Base-by-base conservation (phyloP, 2,113 vertebrate species). In the Cranoglanis bouderius region DNA sequence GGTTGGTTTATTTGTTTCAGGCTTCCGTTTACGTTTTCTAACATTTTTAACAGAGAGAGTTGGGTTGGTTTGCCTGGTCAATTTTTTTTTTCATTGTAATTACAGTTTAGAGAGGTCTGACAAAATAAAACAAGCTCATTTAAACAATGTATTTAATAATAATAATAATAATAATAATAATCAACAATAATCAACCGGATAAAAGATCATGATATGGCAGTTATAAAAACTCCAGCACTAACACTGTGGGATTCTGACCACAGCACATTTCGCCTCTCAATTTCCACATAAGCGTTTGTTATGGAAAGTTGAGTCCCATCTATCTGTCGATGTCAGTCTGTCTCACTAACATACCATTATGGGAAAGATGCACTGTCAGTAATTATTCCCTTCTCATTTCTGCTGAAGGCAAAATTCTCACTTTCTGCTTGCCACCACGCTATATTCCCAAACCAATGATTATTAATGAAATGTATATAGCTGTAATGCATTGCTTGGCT, bases 401-500 rank as follows among this genome's bases (percentile, higher is more conserved):
- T 91, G 90, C 84, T 91, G 91, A 90, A 53, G 82, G n/a, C 19
- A 57, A 83, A 53, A 89, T 59, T 32, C 35, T 0, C 32, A 51
- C 46, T 51, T 89, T 89, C 51, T 80, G 80, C 59, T 82, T 77
- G 32, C 32, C 78, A 16, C 0, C 61, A 57, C n/a, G 65, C 84
- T 88, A 91, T 87, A 91, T 85, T 81, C 86, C 84, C 59, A 88
- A 83, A 89, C 75, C 72, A 90, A 70, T 49, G 78, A 88, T 88
- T 91, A 80, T 88, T 65, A 75, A 82, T 82, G 70, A 81, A 90
- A 91, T 90, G 65, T 43, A 61, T 81, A 89, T 35, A 84, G 38
- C 86, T 90, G 88, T 91, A 93, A 94, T 57, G 84, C 87, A 87
- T 29, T 84, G 57, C 91, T 92, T 93, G 92, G 91, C 86, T 88